Evolutionary conservation across 2,888 invertebrate species (phyloP), one percentile per base, ranked within the genome.

Genomic region (Drosophila austrosaltans): DNA sequence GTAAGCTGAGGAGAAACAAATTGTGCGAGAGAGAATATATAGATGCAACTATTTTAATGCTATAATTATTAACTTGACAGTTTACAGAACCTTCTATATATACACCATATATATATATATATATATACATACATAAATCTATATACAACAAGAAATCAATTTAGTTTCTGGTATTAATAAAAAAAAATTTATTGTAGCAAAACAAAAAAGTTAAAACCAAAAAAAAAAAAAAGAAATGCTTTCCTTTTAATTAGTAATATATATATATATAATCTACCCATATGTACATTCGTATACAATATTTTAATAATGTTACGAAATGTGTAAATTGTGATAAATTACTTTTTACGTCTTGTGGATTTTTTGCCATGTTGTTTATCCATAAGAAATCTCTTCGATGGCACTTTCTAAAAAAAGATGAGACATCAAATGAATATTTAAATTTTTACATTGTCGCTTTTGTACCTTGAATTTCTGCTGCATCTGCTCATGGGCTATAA

Each of bases 121-220:
- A 64, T 66, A 76, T 75, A 87, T 75, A 82, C 65, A 74, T 66
- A 87, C 87, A 84, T 85, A 88, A 36, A 8, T 84, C 88, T 84
- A 88, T 84, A 84, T 88, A 84, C 85, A 87, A 87, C 48, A 48
- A 25, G 48, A 48, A 48, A 48, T 48, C 25, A 48, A 67, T 76
- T 78, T 87, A 86, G 85, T 87, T 89, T 86, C 78, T 84, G 80
- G 80, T 87, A 78, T 89, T 85, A 90, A 90, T 90, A 89, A 48
- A 88, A 16, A 16, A 16, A 90, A 89, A 84, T 89, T 81, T 82
- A 90, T 89, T 89, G 89, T 89, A 89, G 89, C 77, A 87, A 82
- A 75, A 83, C 85, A 76, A 12, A 10, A 62, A 75, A 69, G 4
- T 56, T 53, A 39, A 54, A 62, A 48, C 25, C 22, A 25, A 48